Evolutionary conservation across 2,113 vertebrate genomes (phyloP).

Genomic region (Pelvicachromis taeniatus): DNA sequence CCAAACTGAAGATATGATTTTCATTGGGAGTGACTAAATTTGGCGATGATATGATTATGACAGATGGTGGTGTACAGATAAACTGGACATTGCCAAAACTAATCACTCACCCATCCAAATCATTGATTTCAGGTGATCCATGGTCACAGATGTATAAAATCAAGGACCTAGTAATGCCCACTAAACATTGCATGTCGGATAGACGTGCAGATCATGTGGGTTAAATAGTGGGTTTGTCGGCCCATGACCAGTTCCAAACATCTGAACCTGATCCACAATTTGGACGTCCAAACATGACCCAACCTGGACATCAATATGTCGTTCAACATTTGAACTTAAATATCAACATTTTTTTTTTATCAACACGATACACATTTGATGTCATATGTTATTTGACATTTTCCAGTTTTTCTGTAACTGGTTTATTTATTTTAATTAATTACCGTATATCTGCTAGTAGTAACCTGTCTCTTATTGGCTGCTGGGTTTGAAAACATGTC

Average conservation of each 20-base stretch:
- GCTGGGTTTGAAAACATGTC: too few relatives aligned
- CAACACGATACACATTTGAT: too few relatives aligned
- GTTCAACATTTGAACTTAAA: too few relatives aligned
- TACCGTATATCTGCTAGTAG: too few relatives aligned
- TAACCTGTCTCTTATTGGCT: too few relatives aligned
- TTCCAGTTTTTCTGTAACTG: too few relatives aligned
- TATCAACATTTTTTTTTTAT: too few relatives aligned
- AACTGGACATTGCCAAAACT: not conserved
- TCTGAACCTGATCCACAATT: not conserved
- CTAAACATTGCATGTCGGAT: not conserved
- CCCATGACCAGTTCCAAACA: not conserved
- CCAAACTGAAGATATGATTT: not conserved
- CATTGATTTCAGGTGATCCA: not conserved
- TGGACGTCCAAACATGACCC: not conserved
- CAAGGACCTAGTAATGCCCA: not conserved
- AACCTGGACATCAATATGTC: too few relatives aligned
- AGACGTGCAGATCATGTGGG: not conserved
- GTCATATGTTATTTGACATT: too few relatives aligned
- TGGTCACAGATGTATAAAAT: not conserved
- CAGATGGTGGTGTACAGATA: not conserved
- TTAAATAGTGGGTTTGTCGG: not conserved
- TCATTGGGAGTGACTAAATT: not conserved
- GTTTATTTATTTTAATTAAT: too few relatives aligned
- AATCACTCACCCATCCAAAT: not conserved
- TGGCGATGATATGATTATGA: not conserved